These are phyloP conservation scores for Manis crassicaudata DNA, from an alignment of 2,797 vertebrate genomes.

Conservation along the genomic window DNA sequence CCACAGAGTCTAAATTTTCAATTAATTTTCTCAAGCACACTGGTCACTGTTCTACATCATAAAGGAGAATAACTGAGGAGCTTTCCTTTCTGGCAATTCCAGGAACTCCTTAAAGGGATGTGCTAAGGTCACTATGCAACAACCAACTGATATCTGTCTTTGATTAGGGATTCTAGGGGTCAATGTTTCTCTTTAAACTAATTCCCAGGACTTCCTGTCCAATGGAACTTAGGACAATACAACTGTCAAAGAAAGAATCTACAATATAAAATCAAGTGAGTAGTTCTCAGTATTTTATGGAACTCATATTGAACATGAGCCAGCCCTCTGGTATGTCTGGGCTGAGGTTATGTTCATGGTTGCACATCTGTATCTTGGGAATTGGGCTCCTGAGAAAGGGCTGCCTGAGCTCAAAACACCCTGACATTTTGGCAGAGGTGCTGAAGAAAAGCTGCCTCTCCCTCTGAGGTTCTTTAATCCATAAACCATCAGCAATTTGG, in stretches of 20 bases:
- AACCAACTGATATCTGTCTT: not conserved
- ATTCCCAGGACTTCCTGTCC: not conserved
- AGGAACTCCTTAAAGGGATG: not conserved
- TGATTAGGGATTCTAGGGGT: not conserved
- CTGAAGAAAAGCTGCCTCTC: constrained; percentile 61
- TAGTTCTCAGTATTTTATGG: not conserved
- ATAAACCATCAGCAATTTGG: constrained; percentile 77
- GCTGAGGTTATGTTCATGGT: not conserved
- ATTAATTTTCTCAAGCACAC: not conserved
- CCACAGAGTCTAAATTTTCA: not conserved
- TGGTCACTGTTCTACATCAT: not conserved
- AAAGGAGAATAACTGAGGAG: not conserved
- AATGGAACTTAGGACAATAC: not conserved
- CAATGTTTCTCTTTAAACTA: not conserved
- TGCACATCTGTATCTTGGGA: not conserved
- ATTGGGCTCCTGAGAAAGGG: not conserved
- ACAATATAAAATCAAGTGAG: not conserved
- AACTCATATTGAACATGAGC: not conserved
- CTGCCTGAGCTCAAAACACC: constrained; percentile 6
- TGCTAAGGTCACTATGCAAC: not conserved
- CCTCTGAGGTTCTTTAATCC: constrained; percentile 71
- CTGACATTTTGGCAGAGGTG: constrained; percentile 47
- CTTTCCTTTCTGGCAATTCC: not conserved
- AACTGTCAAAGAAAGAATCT: not conserved
- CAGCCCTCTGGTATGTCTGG: not conserved